Conservation (phyloP, 2,888 invertebrate species). For the Watsonalla cultraria region DNA sequence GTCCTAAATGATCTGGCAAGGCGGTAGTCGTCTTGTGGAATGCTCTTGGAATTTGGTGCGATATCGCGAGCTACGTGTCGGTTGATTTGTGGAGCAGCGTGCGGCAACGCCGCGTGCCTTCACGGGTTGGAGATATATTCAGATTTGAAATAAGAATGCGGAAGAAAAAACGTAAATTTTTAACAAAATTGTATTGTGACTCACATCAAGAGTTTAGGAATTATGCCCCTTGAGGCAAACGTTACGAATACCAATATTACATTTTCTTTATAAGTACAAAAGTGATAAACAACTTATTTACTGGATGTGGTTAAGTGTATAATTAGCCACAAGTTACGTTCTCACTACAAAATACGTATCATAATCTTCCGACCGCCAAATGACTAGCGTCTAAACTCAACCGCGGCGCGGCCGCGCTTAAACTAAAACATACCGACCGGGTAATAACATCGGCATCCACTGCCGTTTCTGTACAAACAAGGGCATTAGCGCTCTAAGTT, state of each 20-base stretch:
- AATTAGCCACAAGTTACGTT: not conserved
- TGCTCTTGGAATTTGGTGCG: conserved; percentile 32
- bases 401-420: conserved; percentile 20
- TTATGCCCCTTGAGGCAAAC: too few species aligned
- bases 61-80: conserved; percentile 24
- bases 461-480: conserved; percentile 8
- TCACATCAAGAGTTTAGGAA: too few species aligned
- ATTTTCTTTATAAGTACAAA: too few species aligned
- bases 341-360: conserved; percentile 1
- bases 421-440: conserved; percentile 14
- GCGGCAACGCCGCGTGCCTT: conserved; percentile 33
- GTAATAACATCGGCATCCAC: conserved; percentile 11
- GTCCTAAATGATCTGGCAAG: conserved; percentile 33
- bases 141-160: not conserved
- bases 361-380: conserved; percentile 10
- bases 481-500: conserved; percentile 2
- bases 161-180: too few species aligned
- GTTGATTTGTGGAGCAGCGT: conserved; percentile 48
- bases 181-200: too few species aligned
- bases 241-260: too few species aligned
- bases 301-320: not conserved
- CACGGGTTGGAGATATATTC: conserved; percentile 20
- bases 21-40: conserved; percentile 16
- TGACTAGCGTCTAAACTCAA: conserved; percentile 29
- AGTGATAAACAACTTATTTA: not conserved